Evolutionary conservation across 2,797 vertebrate genomes (phyloP), one percentile per base, ranked within the genome.

Genomic region (Pantherophis vulpinus): DNA sequence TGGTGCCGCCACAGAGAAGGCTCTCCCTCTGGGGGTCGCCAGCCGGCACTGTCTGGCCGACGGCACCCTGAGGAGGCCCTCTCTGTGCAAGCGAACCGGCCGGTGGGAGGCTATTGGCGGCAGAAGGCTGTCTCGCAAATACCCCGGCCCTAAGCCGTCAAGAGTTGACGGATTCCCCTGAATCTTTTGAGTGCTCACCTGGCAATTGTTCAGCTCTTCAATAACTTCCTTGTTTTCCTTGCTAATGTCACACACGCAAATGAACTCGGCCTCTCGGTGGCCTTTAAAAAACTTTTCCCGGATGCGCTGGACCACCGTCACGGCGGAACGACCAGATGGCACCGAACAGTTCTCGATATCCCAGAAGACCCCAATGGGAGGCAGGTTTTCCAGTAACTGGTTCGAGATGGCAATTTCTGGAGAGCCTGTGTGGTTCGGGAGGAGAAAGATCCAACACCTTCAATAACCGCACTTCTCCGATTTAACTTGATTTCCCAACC

Each of bases 311-410:
- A 99, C 99, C 93, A 99, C 98, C 1, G 98, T 98, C 20, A 98
- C 97, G 6, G 99, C 99, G 0, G 99, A 99, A 51, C 99, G 99
- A 32, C 99, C 99, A 4, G 98, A 98, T 42, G 99, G 99, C 59
- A 99, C 99, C 0, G 98, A 98, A 93, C 99, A 99, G 97, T 99
- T 99, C 95, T 99, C 99, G 88, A 99, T 99, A 96, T 99, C 99
- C 99, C 99, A 99, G 96, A 99, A 99, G 87, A 99, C 99, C 51
- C 99, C 99, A 16, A 99, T 99, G 0, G 99, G 99, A 54, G 99
- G 99, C 91, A 99, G 97, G 90, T 98, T 99, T 96, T 99, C 99
- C 94, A 98, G 98, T 91, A 98, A 97, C 25, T 98, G 98, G 94
- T 98, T 97, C 0, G 97, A 92, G 66, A 97, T 51, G 29, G 97